These are phyloP conservation scores for Chanos chanos DNA, from an alignment of 2,797 vertebrate species.

Conservation along the genomic window DNA sequence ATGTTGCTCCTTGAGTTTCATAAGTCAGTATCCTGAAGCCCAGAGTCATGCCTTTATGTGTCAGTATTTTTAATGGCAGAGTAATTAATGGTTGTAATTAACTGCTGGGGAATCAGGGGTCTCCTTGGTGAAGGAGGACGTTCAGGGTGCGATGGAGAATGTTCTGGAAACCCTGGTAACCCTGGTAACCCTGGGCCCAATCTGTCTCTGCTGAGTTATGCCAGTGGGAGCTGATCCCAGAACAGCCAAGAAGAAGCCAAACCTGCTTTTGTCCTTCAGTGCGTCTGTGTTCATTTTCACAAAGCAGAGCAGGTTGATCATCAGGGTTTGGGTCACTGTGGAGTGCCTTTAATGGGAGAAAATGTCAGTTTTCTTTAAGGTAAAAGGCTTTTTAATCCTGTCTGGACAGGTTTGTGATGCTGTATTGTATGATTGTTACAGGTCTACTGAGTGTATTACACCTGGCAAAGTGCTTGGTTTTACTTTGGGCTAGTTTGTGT, in stretches of 20 bases:
- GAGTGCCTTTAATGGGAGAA: too few species aligned
- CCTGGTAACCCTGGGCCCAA: constrained; percentile 2
- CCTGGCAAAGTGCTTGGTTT: not conserved
- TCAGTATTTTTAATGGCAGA: constrained; percentile 17
- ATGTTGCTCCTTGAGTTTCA: too few species aligned
- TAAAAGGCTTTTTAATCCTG: too few species aligned
- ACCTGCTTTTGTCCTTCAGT: constrained; percentile 10
- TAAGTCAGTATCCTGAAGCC: too few species aligned
- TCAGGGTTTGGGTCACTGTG: too few species aligned
- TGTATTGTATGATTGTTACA: too few species aligned
- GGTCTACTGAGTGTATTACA: not conserved
- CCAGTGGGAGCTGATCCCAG: constrained; percentile 9
- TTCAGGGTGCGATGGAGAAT: constrained; percentile 1
- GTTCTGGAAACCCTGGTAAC: constrained; percentile 13
- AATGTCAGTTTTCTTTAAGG: too few species aligned
- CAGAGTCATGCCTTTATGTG: too few species aligned
- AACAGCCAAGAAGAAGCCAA: constrained; percentile 1
- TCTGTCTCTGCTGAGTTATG: constrained; percentile 14
- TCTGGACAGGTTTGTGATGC: too few species aligned
- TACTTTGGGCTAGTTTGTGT: constrained; percentile 6
- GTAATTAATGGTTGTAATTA: constrained; percentile 27
- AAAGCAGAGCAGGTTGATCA: too few species aligned
- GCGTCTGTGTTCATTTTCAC: too few species aligned
- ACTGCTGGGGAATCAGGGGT: constrained; percentile 16
- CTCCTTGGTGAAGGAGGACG: constrained; percentile 10